Base-by-base conservation (phyloP, 2,888 invertebrate genomes). In the Acrobasis repandana region DNA sequence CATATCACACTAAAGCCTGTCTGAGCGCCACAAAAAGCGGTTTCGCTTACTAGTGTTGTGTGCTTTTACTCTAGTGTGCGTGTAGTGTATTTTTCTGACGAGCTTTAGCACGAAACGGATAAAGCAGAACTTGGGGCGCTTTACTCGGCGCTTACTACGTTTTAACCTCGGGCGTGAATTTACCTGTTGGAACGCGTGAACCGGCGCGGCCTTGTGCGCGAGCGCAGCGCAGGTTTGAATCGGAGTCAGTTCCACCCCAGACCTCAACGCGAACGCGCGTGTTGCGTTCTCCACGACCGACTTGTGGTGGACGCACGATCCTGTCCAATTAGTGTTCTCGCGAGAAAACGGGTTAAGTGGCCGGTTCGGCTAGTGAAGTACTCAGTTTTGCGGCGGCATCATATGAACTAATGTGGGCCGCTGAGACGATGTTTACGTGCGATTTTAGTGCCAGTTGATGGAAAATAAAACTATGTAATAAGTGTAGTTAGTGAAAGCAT, bases 161-260 rank as follows among this genome's bases (percentile, higher is more conserved):
- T 92, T 79, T 77, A 68, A 67, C 68, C 72, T 67, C 71, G 67
- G 69, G 77, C 80, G 73, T 77, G 79, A 85, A 83, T 85, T 92
- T 92, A 93, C 92, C 93, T 92, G 93, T 91, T 93, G 93, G 93
- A 93, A 93, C 93, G 91, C 90, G 90, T 91, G 91, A 92, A 92
- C 91, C 89, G 85, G 83, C 87, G 90, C 93, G 92, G 93, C 92
- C 93, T 93, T 93, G 93, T 92, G 93, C 92, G 93, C 93, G 93
- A 92, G 92, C 92, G 92, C 92, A 88, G 79, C 85, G 83, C 88
- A 90, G 87, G 90, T 90, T 88, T 78, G 84, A 85, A 81, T 84
- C 73, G 74, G 70, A 84, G 81, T 85, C 85, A 93, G 93, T 93
- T 89, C 88, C 88, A 91, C 87, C 88, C 86, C 86, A 90, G 92